Conservation (phyloP, 2,888 invertebrate species). For the Cistogaster globosa region DNA sequence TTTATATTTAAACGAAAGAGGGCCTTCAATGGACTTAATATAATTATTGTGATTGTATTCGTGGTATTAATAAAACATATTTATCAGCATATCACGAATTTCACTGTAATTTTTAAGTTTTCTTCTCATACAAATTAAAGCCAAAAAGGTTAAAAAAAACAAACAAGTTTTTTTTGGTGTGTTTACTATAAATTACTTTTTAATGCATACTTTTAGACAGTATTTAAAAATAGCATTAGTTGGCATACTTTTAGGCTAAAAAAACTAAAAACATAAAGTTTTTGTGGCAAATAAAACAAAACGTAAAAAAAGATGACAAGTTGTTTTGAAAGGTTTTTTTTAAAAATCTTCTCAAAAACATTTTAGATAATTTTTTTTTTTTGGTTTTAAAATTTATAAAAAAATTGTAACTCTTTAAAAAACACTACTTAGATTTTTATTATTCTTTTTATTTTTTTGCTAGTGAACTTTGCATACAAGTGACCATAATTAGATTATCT, state of each 20-base stretch:
- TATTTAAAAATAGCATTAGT: conserved; percentile 19
- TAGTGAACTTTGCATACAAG: conserved; percentile 78
- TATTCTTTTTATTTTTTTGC: not conserved
- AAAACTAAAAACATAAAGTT: conserved; percentile 28
- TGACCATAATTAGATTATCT: conserved; percentile 83
- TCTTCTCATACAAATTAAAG: too few relatives aligned
- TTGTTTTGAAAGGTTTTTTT: conserved; percentile 25
- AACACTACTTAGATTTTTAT: not conserved
- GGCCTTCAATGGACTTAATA: too few relatives aligned
- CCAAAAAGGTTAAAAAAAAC: not conserved
- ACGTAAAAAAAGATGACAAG: conserved; percentile 14
- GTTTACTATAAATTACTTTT: conserved; percentile 32
- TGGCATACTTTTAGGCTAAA: conserved; percentile 64
- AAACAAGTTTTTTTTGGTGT: not conserved
- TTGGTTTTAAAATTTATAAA: not conserved
- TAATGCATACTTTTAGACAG: conserved; percentile 46
- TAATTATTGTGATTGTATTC: too few relatives aligned
- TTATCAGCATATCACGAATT: too few relatives aligned
- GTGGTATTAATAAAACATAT: too few relatives aligned
- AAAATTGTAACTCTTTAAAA: not conserved
- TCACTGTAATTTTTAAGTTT: too few relatives aligned
- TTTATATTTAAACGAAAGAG: too few relatives aligned
- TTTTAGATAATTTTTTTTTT: not conserved
- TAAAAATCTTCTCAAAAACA: not conserved
- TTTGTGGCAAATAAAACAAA: not conserved